These are phyloP conservation scores for Metaphire vulgaris DNA, from an alignment of 1,140 invertebrate species.

Conservation along the genomic window DNA sequence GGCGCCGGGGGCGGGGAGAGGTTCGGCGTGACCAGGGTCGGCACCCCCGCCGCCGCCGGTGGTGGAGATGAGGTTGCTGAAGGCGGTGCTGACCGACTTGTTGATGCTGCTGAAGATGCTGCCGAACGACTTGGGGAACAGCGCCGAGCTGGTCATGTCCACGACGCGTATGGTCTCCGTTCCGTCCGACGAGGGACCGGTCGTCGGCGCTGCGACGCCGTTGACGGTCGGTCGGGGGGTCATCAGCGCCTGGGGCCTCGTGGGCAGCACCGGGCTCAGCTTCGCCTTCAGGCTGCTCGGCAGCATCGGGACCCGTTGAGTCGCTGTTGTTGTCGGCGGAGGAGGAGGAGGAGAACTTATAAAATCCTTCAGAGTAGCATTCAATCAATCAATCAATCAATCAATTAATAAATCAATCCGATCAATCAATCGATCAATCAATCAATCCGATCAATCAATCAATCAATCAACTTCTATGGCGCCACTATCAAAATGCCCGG, in stretches of 20 bases:
- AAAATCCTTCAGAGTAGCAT: neutral
- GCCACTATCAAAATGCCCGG: too few relatives aligned
- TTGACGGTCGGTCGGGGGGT: neutral
- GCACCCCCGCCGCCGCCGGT: neutral
- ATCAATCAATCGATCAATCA: too few relatives aligned
- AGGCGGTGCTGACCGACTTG: conserved; percentile 26
- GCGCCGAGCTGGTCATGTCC: conserved; percentile 24
- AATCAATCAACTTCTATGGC: too few relatives aligned
- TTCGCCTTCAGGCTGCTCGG: neutral
- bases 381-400: too few relatives aligned
- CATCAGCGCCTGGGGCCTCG: neutral
- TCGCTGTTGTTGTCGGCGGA: neutral
- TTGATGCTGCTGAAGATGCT: conserved; percentile 22
- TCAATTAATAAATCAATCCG: too few relatives aligned
- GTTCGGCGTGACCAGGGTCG: neutral
- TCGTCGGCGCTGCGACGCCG: neutral
- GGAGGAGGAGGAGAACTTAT: neutral
- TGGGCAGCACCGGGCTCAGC: neutral
- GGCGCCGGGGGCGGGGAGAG: too few relatives aligned
- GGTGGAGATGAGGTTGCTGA: conserved; percentile 12
- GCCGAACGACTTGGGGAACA: conserved; percentile 24
- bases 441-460: too few relatives aligned
- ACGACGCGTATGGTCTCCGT: conserved; percentile 25
- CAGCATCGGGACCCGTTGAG: neutral
- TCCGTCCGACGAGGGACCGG: neutral